Evolutionary conservation across 2,113 vertebrate genomes (phyloP).

Genomic region (Callospermophilus lateralis): DNA sequence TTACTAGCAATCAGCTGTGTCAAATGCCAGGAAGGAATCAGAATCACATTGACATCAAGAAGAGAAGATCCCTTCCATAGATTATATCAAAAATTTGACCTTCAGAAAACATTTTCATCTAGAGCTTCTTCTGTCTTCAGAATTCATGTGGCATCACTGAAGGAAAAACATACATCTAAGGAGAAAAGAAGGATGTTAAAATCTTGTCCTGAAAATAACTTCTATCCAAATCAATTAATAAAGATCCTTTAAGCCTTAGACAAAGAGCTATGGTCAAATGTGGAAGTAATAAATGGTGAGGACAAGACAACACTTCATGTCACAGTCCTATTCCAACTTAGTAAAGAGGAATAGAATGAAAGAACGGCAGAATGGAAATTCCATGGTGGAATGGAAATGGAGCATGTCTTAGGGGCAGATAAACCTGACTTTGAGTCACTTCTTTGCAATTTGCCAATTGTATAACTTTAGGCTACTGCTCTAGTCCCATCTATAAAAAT

Average conservation of each 20-base stretch:
- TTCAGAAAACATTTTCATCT: neutral
- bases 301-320: neutral
- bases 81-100: neutral
- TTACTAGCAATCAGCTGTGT: neutral
- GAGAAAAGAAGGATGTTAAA: neutral
- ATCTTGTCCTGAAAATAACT: neutral
- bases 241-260: neutral
- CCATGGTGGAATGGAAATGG: neutral
- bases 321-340: neutral
- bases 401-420: neutral
- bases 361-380: neutral
- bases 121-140: neutral
- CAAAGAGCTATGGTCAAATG: neutral
- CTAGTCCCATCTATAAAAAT: neutral
- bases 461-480: neutral
- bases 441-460: neutral
- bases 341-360: neutral
- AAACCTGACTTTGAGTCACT: neutral
- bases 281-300: neutral
- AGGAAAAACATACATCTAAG: constrained; percentile 8
- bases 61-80: neutral
- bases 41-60: neutral
- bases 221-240: neutral
- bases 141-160: neutral
- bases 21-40: constrained; percentile 22